phyloP scores from a whole-genome alignment of 2,113 vertebrate species.

The Anarhynchus alexandrinus region DNA sequence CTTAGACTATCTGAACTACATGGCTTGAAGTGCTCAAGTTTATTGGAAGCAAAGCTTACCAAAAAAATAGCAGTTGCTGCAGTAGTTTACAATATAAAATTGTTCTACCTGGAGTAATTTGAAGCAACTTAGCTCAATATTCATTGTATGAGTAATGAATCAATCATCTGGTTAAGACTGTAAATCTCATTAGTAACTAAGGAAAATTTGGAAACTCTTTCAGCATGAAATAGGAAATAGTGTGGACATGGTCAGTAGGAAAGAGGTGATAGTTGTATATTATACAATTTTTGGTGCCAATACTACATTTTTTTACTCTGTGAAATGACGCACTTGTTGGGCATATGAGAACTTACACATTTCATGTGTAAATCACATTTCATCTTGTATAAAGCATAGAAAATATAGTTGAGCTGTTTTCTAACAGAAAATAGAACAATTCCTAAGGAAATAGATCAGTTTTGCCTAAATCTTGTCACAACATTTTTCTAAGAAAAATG shows the following conservation, averaged over 20 bases:
- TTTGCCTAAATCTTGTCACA: neutral
- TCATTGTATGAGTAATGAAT: neutral
- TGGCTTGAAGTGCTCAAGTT: neutral
- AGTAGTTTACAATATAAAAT: neutral
- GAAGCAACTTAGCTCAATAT: neutral
- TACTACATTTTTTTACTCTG: neutral
- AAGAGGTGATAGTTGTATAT: neutral
- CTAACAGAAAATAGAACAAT: neutral
- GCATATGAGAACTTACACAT: neutral
- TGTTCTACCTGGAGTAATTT: neutral
- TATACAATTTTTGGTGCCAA: neutral
- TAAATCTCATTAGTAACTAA: neutral
- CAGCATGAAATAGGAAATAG: neutral
- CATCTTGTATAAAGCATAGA: neutral
- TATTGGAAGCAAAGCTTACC: neutral
- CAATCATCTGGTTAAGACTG: neutral
- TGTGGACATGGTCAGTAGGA: neutral
- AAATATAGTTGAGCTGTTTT: constrained; percentile 19
- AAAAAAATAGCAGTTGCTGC: neutral
- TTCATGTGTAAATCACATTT: neutral
- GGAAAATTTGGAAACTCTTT: neutral
- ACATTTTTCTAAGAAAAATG: constrained; percentile 53
- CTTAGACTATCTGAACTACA: neutral
- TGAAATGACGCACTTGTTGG: neutral
- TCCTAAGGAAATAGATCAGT: constrained; percentile 17